Evolutionary conservation across 2,888 invertebrate genomes (phyloP).

Genomic region (Graphium colonna): DNA sequence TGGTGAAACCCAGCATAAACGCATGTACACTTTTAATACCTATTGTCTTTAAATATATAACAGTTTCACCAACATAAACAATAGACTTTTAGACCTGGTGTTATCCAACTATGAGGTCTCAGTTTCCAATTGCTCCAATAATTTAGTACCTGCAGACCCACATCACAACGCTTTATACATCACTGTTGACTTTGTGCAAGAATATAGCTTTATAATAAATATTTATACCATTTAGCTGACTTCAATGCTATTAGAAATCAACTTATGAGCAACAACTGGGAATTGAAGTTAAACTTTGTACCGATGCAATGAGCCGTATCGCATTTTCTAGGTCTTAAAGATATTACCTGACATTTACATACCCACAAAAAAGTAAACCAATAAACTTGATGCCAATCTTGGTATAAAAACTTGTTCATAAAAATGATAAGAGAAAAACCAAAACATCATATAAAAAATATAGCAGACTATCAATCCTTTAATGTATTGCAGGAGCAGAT

Average conservation of each 20-base stretch:
- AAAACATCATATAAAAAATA: conserved; percentile 3
- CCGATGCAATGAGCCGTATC: neutral
- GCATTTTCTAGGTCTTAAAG: neutral
- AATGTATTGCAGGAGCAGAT: neutral
- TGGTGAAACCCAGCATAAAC: conserved; percentile 1
- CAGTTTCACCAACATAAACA: conserved; percentile 5
- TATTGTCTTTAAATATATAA: conserved; percentile 16
- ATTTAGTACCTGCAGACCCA: neutral
- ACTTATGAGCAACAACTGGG: neutral
- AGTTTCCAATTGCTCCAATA: neutral
- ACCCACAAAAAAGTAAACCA: neutral
- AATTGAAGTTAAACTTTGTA: neutral
- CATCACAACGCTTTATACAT: conserved; percentile 1
- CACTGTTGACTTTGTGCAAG: neutral
- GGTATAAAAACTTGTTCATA: conserved; percentile 2
- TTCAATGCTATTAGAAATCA: neutral
- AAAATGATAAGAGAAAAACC: neutral
- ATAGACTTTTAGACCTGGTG: conserved; percentile 8
- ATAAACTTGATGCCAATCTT: neutral
- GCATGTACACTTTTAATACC: conserved; percentile 7
- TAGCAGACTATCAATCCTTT: neutral
- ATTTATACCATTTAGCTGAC: neutral
- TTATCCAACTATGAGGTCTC: conserved; percentile 2
- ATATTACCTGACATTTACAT: neutral
- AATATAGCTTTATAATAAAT: neutral